Evolutionary conservation across 2,113 vertebrate genomes (phyloP).

Genomic region (Meleagris gallopavo): DNA sequence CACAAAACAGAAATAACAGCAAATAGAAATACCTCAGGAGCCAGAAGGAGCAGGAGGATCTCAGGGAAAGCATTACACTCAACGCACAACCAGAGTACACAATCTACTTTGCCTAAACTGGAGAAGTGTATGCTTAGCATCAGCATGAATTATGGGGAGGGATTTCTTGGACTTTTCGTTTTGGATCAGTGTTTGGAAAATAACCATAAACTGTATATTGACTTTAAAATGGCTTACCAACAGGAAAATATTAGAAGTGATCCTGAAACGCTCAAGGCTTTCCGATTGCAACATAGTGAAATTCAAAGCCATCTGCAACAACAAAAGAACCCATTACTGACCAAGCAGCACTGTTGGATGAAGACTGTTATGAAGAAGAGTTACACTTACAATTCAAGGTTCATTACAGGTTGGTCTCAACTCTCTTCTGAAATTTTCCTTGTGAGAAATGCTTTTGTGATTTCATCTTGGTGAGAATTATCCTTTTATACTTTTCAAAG

Average conservation of each 20-base stretch:
- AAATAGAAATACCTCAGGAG: neutral
- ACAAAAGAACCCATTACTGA: neutral
- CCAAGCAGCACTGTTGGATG: neutral
- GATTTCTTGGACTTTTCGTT: neutral
- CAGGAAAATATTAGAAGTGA: constrained; percentile 48
- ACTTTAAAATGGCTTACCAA: constrained; percentile 32
- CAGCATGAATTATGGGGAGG: constrained; percentile 6
- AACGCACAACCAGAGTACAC: neutral
- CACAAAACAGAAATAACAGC: neutral
- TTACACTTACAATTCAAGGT: neutral
- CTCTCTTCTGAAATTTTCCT: neutral
- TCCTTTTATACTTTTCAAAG: constrained; percentile 2
- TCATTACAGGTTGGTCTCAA: neutral
- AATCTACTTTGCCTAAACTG: neutral
- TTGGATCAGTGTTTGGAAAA: constrained; percentile 45
- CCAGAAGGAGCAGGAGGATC: neutral
- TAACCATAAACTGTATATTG: neutral
- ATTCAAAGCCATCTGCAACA: constrained; percentile 42
- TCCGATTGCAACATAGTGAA: constrained; percentile 24
- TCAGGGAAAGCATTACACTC: neutral
- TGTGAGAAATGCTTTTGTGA: neutral
- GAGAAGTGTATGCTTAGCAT: neutral
- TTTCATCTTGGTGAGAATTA: neutral
- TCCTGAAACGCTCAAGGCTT: neutral
- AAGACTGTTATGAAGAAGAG: neutral